Conservation (phyloP, 1,140 invertebrate genomes). For the Drosophila subpulchrella region DNA sequence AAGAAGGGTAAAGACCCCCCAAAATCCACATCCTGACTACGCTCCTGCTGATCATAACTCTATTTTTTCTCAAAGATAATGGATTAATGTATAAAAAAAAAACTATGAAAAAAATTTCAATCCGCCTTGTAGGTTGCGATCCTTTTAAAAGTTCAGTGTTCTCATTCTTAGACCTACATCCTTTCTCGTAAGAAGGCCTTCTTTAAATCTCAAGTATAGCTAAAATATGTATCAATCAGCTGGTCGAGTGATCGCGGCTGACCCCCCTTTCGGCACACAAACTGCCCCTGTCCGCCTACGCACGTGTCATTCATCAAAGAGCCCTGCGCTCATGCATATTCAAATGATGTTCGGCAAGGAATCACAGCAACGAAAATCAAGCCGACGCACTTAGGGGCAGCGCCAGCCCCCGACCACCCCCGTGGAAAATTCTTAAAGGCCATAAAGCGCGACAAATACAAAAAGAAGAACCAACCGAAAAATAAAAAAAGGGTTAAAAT, state of each 20-base stretch:
- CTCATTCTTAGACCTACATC: too few species aligned
- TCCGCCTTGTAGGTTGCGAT: neutral
- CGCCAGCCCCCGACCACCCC: slow-evolving; percentile 16
- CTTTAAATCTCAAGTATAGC: too few species aligned
- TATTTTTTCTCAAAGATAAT: too few species aligned
- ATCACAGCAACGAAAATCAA: slow-evolving; percentile 78
- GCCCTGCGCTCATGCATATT: slow-evolving; percentile 67
- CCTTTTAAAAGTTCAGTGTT: neutral
- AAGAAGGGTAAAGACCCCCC: too few species aligned
- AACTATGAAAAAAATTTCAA: neutral
- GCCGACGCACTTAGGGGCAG: slow-evolving; percentile 68
- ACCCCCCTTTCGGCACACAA: neutral
- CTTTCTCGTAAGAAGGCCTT: too few species aligned
- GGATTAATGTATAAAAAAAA: too few species aligned
- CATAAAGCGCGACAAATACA: slow-evolving; percentile 71
- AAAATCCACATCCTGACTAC: too few species aligned
- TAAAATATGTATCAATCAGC: neutral
- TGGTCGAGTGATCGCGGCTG: neutral
- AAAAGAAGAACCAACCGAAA: slow-evolving; percentile 19
- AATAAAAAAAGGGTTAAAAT: slow-evolving; percentile 11
- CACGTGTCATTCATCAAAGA: slow-evolving; percentile 72
- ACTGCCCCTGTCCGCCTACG: slow-evolving; percentile 29
- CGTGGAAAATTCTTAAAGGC: slow-evolving; percentile 42
- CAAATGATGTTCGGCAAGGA: slow-evolving; percentile 59
- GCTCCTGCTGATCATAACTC: too few species aligned